Percentiles rank a stretch among this genome's conserved stretches.
Conservation (phyloP, 2,113 vertebrate genomes). For the Psittacula cyanocephala region DNA sequence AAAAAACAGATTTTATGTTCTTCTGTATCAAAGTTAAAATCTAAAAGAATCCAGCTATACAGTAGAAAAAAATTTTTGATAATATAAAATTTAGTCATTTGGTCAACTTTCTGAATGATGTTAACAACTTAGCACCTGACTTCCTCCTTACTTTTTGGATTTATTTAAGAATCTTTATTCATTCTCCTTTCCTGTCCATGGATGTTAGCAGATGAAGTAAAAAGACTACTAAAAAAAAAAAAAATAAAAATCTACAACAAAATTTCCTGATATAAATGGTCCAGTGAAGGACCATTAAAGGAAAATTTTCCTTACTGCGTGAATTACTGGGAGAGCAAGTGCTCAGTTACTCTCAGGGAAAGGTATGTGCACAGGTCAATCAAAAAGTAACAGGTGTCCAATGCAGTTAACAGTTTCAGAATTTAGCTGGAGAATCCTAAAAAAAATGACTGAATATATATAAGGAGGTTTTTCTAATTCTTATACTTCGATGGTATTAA, state of each 20-base stretch:
- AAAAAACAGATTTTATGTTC: background rate
- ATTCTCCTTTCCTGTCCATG: background rate
- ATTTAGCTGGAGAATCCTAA: background rate
- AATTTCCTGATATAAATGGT: background rate
- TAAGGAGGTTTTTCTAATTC: background rate
- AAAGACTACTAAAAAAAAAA: background rate
- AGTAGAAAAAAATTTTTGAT: background rate
- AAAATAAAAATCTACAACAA: accelerated
- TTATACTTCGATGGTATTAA: background rate
- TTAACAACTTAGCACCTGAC: background rate
- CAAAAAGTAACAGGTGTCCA: background rate
- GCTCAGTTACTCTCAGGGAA: background rate
- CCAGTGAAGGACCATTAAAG: background rate
- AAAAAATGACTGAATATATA: background rate
- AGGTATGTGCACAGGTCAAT: background rate
- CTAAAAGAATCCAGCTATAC: background rate
- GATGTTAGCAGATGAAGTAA: background rate
- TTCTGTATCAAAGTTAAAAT: background rate
- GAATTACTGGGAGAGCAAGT: background rate
- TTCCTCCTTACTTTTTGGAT: background rate
- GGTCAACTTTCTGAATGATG: background rate
- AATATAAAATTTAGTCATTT: background rate
- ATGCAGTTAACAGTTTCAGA: background rate
- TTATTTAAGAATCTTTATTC: background rate
- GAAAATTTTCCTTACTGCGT: background rate